Evolutionary conservation across 92 coral and sea anemone genomes (phyloP).

Genomic region (Porites rus): DNA sequence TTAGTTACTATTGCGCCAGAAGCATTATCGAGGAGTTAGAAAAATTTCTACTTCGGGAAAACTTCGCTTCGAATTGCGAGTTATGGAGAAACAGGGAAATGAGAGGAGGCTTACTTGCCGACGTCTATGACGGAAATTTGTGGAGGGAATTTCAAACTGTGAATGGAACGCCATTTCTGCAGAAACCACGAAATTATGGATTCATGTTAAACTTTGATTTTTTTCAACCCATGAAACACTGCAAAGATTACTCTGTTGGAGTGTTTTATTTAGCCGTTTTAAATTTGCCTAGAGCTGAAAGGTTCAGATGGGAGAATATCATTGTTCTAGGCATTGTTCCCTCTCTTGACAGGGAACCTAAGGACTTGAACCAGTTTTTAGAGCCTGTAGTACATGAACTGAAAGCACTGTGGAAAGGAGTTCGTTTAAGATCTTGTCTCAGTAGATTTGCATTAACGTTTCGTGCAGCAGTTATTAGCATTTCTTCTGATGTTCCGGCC

Average conservation of each 20-base stretch:
- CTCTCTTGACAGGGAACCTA: slow-evolving; percentile 55
- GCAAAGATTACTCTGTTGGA: slow-evolving; percentile 76
- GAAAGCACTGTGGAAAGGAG: slow-evolving; percentile 69
- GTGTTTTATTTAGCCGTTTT: slow-evolving; percentile 67
- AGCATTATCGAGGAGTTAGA: slow-evolving; percentile 63
- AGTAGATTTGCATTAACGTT: slow-evolving; percentile 63
- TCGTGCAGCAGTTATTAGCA: slow-evolving; percentile 60
- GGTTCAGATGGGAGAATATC: slow-evolving; percentile 72
- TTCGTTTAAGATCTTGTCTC: slow-evolving; percentile 44
- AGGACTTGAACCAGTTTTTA: slow-evolving; percentile 58
- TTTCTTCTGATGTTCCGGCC: slow-evolving; percentile 69
- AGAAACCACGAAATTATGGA: slow-evolving; percentile 67
- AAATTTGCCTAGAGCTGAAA: slow-evolving; percentile 52
- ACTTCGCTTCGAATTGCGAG: slow-evolving; percentile 57
- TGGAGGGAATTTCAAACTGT: slow-evolving; percentile 70
- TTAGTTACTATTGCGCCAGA: slow-evolving; percentile 63
- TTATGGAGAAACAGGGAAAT: slow-evolving; percentile 60
- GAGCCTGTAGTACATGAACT: slow-evolving; percentile 72
- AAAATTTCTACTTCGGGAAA: slow-evolving; percentile 45
- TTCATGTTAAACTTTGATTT: slow-evolving; percentile 80
- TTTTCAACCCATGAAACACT: slow-evolving; percentile 75
- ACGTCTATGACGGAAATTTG: slow-evolving; percentile 66
- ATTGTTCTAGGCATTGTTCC: slow-evolving; percentile 70
- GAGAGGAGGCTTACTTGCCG: slow-evolving; percentile 44
- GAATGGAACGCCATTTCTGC: slow-evolving; percentile 57